phyloP scores from a whole-genome alignment of 2,113 vertebrate genomes.

The Dinomys branickii region DNA sequence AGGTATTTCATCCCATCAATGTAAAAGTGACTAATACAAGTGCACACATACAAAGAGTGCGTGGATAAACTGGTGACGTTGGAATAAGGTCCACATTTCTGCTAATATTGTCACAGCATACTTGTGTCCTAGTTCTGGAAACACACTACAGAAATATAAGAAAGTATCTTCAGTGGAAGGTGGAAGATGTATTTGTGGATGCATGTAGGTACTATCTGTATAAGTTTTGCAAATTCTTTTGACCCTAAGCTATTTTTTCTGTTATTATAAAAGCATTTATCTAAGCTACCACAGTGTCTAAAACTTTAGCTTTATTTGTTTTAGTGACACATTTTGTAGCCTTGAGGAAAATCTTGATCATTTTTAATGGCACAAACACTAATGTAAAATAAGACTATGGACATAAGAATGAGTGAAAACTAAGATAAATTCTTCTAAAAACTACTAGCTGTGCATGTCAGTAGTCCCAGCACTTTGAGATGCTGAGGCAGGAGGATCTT shows the following conservation, averaged over 20 bases:
- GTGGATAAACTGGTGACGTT: background rate
- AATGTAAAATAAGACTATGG: background rate
- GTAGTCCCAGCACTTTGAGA: background rate
- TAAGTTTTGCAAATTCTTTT: background rate
- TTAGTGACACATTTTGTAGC: background rate
- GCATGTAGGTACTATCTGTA: accelerated
- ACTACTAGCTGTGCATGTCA: background rate
- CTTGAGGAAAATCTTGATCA: background rate
- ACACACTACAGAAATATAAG: background rate
- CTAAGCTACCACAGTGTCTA: background rate
- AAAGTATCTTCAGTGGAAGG: background rate
- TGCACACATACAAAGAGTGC: background rate
- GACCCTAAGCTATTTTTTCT: background rate
- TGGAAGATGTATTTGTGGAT: background rate
- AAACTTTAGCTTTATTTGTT: slow-evolving; percentile 17
- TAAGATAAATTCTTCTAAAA: background rate
- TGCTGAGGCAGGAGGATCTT: background rate
- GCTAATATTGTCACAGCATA: background rate
- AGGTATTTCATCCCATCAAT: background rate
- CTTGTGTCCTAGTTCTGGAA: background rate
- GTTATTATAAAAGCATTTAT: background rate
- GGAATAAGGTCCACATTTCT: background rate
- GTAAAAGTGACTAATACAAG: background rate
- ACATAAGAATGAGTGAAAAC: background rate
- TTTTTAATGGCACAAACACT: background rate